Evolutionary conservation across 2,797 vertebrate genomes (phyloP).

Genomic region (Australoheros facetus): DNA sequence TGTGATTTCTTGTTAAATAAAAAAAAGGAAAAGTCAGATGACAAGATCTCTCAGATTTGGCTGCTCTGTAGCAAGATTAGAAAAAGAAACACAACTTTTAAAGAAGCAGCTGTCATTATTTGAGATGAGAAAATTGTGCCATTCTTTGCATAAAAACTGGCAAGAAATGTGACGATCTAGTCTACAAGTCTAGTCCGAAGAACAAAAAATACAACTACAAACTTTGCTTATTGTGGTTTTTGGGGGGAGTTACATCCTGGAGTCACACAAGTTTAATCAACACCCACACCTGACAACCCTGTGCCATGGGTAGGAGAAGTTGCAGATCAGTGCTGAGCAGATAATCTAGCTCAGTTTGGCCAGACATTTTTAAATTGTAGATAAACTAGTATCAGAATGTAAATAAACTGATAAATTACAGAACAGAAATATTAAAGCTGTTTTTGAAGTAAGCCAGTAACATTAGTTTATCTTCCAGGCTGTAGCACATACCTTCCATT

Average conservation of each 20-base stretch:
- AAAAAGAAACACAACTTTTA: background rate
- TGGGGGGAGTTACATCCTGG: accelerated
- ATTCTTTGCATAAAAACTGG: background rate
- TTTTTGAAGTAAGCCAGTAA: background rate
- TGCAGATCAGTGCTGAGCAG: background rate
- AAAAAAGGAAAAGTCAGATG: background rate
- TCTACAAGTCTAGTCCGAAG: background rate
- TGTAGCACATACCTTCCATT: background rate
- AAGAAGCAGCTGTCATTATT: background rate
- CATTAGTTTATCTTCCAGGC: background rate
- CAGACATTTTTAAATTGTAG: background rate
- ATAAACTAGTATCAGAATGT: background rate
- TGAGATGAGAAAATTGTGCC: background rate
- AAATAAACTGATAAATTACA: background rate
- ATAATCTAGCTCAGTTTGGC: background rate
- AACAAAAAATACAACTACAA: accelerated
- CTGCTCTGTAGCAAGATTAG: background rate
- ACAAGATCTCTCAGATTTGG: background rate
- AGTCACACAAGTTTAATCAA: background rate
- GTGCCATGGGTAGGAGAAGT: background rate
- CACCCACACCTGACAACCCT: background rate
- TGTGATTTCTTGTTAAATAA: background rate
- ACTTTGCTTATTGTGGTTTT: background rate
- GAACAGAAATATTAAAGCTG: background rate
- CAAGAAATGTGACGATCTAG: background rate